Base-by-base conservation (phyloP, 2,888 invertebrate species). In the Drosophila paracracens region DNA sequence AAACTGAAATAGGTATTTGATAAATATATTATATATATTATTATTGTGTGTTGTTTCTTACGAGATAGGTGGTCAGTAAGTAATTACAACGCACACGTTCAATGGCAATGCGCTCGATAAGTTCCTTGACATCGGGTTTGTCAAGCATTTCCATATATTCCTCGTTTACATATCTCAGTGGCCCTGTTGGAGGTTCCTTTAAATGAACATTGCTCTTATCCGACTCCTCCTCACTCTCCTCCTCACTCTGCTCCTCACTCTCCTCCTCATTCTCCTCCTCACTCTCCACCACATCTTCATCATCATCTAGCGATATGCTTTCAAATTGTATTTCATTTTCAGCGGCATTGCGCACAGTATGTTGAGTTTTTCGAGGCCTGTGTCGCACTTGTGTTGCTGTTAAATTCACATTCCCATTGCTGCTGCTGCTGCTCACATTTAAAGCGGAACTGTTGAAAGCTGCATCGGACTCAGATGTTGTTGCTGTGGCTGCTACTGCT, bases 11-110 rank as follows among this genome's bases (percentile, higher is more conserved):
- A 8, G n/a, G 13, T 21, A 27, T 6, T 29, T 4, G 10, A 43
- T 13, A 8, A 21, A 35, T 31, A 63, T 48, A 10, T 7, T 43
- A 7, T 13, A 16, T 4, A 25, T 11, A 25, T 38, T n/a, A 2
- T 40, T 13, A 29, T 11, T 25, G 1, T 16, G 4, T 29, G 13
- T 11, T 25, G 5, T 21, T 36, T n/a, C 48, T 54, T 43, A 80
- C 77, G 27, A 76, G 64, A 54, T 85, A 86, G 16, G 76, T 76
- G n/a, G 79, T 65, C 33, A 86, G 54, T 1, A 86, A 43, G 50
- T 81, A 89, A 50, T 86, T 86, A 27, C 83, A 86, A 6, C 86
- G 88, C 10, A 88, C 83, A 0, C 86, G 81, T 35, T 86, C 90
- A 6, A 35, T 75, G 2, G 86, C 90, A 11, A 86, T 86, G 5